Base-by-base conservation (phyloP, 2,888 invertebrate genomes). In the Xylota segnis region DNA sequence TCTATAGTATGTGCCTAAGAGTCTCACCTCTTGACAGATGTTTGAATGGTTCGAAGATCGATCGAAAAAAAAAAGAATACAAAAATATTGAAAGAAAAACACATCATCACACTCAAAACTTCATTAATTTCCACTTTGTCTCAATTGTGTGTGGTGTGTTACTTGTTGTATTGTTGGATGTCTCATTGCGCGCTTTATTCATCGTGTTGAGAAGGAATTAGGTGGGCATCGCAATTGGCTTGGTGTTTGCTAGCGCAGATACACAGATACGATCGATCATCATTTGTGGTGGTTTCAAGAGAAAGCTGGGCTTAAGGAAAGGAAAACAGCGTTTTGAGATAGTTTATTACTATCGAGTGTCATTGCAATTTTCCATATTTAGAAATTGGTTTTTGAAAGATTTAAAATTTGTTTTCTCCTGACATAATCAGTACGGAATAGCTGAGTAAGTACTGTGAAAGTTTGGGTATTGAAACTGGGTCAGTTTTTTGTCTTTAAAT, bases 121-220 rank as follows among this genome's bases (percentile, higher is more conserved):
- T 88, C 87, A 88, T 89, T 88, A 84, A 88, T 88, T 84, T 83
- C 88, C 87, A 88, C 88, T 88, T 88, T 88, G 87, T 87, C 88
- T 89, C 88, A 88, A 88, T 88, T 88, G 88, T 37, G 63, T 27
- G 63, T 72, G 43, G 23, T 58, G 76, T 54, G 27, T 58, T 12
- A 16, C 23, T 52, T 59, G 47, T 52, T 58, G 59, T 40, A 43
- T 14, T 68, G 32, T 23, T 81, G 66, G 34, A 70, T 74, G 72
- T 68, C 50, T 74, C 70, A 76, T 82, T 76, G 58, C 50, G 18
- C 50, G 50, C 63, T 71, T 76, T 9, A 65, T 72, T 75, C 63
- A 72, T 63, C 45, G 59, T 5, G n/a, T 52, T 65, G 68, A 37
- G 52, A 27, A 52, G 58, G 54, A 50, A 52, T 58, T 65, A 71